phyloP scores from a whole-genome alignment of 2,888 invertebrate genomes.

The Brachypalpus laphriformis region DNA sequence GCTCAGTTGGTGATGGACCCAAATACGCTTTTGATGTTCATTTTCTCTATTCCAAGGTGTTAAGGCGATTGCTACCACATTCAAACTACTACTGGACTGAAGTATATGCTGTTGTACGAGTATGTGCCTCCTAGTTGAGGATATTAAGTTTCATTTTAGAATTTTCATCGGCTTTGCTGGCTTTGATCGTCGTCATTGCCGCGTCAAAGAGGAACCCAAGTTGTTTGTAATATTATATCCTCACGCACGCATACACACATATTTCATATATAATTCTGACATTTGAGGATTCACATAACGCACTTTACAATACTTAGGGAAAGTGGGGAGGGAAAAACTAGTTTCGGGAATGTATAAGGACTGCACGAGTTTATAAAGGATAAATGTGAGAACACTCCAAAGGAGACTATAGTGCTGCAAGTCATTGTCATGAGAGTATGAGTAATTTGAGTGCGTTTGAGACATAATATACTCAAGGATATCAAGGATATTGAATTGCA shows the following conservation, averaged over 20 bases:
- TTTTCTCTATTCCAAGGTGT: slow-evolving; percentile 45
- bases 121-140: slow-evolving; percentile 13
- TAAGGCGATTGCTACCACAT: slow-evolving; percentile 55
- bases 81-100: slow-evolving; percentile 27
- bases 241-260: slow-evolving; percentile 6
- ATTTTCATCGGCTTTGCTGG: slow-evolving; percentile 56
- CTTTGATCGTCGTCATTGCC: slow-evolving; percentile 61
- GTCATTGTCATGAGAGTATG: neutral
- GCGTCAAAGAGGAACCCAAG: slow-evolving; percentile 47
- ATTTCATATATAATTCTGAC: slow-evolving; percentile 21
- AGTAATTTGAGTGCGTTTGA: slow-evolving; percentile 27
- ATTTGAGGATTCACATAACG: slow-evolving; percentile 29
- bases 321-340: slow-evolving; percentile 10
- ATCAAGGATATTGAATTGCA: slow-evolving; percentile 47
- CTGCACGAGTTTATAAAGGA: neutral
- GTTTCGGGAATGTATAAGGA: slow-evolving; percentile 9
- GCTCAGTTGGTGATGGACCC: slow-evolving; percentile 21
- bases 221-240: slow-evolving; percentile 53
- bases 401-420: neutral
- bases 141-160: slow-evolving; percentile 60
- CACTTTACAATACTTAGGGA: neutral
- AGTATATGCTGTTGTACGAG: no score
- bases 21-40: slow-evolving; percentile 23
- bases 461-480: neutral
- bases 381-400: neutral